A percentile compares a stretch with the other conserved stretches of the same genome.
These are phyloP conservation scores for Drosophila peninsularis DNA, from an alignment of 2,888 invertebrate species.

Conservation along the genomic window DNA sequence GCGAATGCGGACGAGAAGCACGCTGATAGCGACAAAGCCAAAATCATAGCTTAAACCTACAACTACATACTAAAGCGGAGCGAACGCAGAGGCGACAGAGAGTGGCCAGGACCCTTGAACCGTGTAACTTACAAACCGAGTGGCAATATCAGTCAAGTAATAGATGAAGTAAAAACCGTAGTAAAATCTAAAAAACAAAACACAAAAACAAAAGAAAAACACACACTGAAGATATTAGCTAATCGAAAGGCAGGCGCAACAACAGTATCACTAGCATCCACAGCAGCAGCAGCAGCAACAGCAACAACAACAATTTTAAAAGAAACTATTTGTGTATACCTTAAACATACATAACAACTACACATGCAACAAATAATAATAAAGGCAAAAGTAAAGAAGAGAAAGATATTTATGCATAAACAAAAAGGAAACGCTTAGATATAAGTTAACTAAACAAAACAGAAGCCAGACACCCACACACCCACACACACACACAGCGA, in stretches of 20 bases:
- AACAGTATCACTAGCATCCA: constrained; percentile 38
- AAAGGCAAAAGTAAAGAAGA: constrained; percentile 25
- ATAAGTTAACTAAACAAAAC: constrained; percentile 73
- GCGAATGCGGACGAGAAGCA: too few relatives aligned
- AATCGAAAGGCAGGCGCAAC: constrained; percentile 47
- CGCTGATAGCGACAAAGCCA: constrained; percentile 77
- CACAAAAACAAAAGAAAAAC: background rate
- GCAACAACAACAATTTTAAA: constrained; percentile 48
- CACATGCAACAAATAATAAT: constrained; percentile 44
- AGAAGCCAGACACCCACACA: constrained; percentile 47
- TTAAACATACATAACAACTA: constrained; percentile 54
- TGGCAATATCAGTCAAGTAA: constrained; percentile 82
- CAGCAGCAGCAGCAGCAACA: constrained; percentile 32
- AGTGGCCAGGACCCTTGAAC: constrained; percentile 23
- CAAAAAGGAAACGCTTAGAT: constrained; percentile 75
- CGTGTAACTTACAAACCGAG: constrained; percentile 53
- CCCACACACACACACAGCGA: constrained; percentile 18
- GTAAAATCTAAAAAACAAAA: constrained; percentile 46
- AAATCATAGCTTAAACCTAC: constrained; percentile 78
- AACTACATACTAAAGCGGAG: constrained; percentile 51
- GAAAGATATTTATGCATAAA: constrained; percentile 79
- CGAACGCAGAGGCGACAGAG: constrained; percentile 21
- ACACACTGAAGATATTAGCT: constrained; percentile 65
- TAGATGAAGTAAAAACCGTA: constrained; percentile 56
- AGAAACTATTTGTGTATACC: constrained; percentile 78